Evolutionary conservation across 1,140 invertebrate species (phyloP), one percentile per base, ranked within the genome.

Genomic region (Platyura marginata): DNA sequence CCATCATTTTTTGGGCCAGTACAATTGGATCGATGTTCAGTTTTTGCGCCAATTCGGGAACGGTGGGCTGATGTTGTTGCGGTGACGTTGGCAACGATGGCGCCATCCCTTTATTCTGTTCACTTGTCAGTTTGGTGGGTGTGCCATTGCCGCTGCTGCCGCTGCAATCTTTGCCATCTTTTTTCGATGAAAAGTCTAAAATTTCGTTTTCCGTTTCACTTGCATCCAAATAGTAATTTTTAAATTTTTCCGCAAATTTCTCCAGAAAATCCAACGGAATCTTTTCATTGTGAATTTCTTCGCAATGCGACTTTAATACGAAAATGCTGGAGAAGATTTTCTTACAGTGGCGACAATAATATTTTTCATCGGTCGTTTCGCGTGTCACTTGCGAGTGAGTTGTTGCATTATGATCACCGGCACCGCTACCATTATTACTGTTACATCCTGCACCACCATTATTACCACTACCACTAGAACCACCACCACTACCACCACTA

Each of bases 321-420:
- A 90, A 94, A 44, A 93, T 83, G 67, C 86, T 91, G 49, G 87
- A 91, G 65, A 95, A 94, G 57, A 87, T 82, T 64, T 93, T 93
- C 50, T 79, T 80, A 64, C 91, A 96, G 57, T 84, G 79, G 55
- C 79, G 76, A 64, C 91, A 95, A 22, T 18, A n/a, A 69, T 69
- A 44, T 72, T 75, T 52, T 69, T 68, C 43, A 73, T 75, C 13
- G 80, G 58, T 60, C 9, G 19, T 9, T 18, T 9, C 16, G 10
- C 6, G 3, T 19, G 9, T 21, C 15, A 29, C 4, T 32, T 16
- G 34, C 34, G 6, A n/a, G 6, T 8, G 15, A 10, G 25, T 29
- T 29, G 6, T 10, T 5, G 9, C 71, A 80, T 66, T 59, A n/a
- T n/a, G n/a, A n/a, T n/a, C n/a, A n/a, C n/a, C n/a, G 81, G 81